phyloP scores from a whole-genome alignment of 2,888 invertebrate species.

The Orchesella flavescens region DNA sequence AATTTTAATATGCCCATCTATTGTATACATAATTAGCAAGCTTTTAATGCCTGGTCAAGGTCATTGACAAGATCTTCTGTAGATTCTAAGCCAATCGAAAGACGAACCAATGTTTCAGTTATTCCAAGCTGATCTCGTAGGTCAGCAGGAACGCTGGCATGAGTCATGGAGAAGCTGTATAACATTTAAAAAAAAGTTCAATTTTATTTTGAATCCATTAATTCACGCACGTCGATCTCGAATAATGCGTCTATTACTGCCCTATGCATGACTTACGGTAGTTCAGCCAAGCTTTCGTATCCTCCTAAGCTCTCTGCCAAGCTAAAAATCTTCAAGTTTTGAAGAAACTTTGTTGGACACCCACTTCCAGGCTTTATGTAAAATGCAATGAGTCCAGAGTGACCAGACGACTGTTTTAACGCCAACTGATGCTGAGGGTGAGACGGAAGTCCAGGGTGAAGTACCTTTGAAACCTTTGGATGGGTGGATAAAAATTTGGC shows the following conservation, averaged over 20 bases:
- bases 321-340: conserved; percentile 84
- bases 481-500: conserved; percentile 76
- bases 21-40: conserved; percentile 19
- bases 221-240: not conserved
- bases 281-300: conserved; percentile 83
- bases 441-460: conserved; percentile 81
- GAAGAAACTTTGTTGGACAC: conserved; percentile 82
- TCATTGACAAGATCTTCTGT: conserved; percentile 76
- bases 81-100: conserved; percentile 76
- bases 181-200: not conserved
- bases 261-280: conserved; percentile 82
- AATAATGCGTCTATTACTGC: not conserved
- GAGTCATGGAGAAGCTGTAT: conserved; percentile 74
- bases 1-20: too few relatives aligned
- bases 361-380: conserved; percentile 85
- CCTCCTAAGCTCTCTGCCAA: conserved; percentile 97
- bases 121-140: conserved; percentile 75
- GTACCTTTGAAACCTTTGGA: conserved; percentile 66
- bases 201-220: not conserved
- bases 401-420: conserved; percentile 86
- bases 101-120: conserved; percentile 75
- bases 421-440: conserved; percentile 90
- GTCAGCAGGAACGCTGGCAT: conserved; percentile 75
- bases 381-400: conserved; percentile 94
- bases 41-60: conserved; percentile 74